These are phyloP conservation scores for Cryptocephalus primarius DNA, from an alignment of 2,888 invertebrate species.

Conservation along the genomic window DNA sequence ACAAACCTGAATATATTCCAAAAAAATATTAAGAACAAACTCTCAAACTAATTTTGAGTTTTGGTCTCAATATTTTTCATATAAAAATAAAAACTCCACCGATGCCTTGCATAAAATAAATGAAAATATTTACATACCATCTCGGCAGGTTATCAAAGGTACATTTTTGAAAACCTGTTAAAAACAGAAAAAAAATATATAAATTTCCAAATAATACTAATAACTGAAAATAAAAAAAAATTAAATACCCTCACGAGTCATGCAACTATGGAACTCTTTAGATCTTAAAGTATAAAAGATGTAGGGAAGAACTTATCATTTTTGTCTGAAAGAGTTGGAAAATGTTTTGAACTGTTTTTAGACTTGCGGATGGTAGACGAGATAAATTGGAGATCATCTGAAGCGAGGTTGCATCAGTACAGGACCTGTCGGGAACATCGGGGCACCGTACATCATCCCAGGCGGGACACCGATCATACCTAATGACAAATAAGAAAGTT, in stretches of 20 bases:
- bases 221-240: neutral
- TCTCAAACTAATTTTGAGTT: neutral
- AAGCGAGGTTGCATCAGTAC: conserved; percentile 71
- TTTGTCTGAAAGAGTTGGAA: too few species aligned
- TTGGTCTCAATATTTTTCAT: too few species aligned
- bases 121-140: conserved; percentile 14
- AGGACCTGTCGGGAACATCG: conserved; percentile 37
- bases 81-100: neutral
- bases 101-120: neutral
- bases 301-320: too few species aligned
- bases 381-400: conserved; percentile 68
- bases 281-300: too few species aligned
- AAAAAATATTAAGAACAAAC: neutral
- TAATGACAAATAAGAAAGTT: conserved; percentile 25
- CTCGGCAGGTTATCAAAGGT: conserved; percentile 14
- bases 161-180: conserved; percentile 29
- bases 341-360: neutral
- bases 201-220: conserved; percentile 4
- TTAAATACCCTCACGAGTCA: neutral
- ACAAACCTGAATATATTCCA: conserved; percentile 12
- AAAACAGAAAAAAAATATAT: conserved; percentile 25
- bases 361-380: conserved; percentile 42
- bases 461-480: conserved; percentile 40
- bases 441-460: conserved; percentile 37
- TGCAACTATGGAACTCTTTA: too few species aligned